Conservation (phyloP, 2,797 vertebrate species). For the Cichlasoma orientale region DNA sequence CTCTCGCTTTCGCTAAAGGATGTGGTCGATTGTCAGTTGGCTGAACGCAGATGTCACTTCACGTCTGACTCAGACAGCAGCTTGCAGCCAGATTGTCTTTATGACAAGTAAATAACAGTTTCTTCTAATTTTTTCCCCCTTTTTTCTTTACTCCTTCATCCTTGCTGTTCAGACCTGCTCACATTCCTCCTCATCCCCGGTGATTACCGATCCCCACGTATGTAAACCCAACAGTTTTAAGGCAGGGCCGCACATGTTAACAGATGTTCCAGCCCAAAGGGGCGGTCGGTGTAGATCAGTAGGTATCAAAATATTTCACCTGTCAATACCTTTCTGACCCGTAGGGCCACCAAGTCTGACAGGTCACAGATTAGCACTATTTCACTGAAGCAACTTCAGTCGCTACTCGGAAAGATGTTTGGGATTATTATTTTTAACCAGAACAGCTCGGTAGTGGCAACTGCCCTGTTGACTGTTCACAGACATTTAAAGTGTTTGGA, state of each 20-base stretch:
- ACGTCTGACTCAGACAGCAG: not conserved
- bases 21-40: constrained; percentile 56
- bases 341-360: not conserved
- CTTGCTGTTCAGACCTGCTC: constrained; percentile 23
- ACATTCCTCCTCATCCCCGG: not conserved
- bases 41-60: constrained; percentile 8
- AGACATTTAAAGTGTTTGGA: not conserved
- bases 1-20: constrained; percentile 27
- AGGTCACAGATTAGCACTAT: constrained; percentile 2
- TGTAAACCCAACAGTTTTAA: not conserved
- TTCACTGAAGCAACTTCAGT: not conserved
- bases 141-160: not conserved
- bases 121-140: not conserved
- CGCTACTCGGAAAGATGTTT: not conserved
- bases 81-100: not conserved
- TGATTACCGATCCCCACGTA: not conserved
- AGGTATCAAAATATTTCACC: not conserved
- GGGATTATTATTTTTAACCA: not conserved
- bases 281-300: not conserved
- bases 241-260: not conserved
- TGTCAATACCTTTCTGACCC: not conserved
- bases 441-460: not conserved
- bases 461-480: not conserved
- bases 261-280: not conserved
- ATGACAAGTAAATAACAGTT: not conserved